phyloP scores from a whole-genome alignment of 2,113 vertebrate species.

The Haemorhous mexicanus region DNA sequence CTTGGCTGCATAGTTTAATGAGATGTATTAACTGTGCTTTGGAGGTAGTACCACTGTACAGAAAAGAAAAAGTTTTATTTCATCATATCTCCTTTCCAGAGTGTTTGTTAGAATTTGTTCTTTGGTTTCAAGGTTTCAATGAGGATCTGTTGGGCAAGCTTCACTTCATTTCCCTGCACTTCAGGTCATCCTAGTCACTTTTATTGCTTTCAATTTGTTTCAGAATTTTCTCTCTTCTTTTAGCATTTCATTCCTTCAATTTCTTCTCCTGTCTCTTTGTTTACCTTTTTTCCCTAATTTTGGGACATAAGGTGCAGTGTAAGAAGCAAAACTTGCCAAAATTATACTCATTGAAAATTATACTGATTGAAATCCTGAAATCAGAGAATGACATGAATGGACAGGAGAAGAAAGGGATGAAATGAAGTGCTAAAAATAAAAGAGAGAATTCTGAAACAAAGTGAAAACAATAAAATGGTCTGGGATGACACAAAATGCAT shows the following conservation, averaged over 20 bases:
- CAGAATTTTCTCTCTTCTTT: neutral
- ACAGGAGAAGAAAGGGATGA: neutral
- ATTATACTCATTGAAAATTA: neutral
- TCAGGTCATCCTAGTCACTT: neutral
- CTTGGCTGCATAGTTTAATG: neutral
- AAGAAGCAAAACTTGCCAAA: neutral
- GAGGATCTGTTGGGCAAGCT: neutral
- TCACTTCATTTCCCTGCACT: neutral
- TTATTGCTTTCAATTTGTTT: neutral
- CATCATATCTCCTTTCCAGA: neutral
- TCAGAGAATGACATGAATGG: neutral
- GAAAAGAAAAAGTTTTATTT: neutral
- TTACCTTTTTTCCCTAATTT: neutral
- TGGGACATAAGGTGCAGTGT: neutral
- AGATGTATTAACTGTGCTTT: neutral
- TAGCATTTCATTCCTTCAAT: neutral
- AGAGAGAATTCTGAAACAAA: neutral
- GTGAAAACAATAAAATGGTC: neutral
- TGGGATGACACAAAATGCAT: accelerated
- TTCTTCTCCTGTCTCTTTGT: neutral
- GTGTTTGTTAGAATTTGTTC: neutral
- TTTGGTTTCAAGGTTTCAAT: neutral
- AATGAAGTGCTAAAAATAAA: neutral
- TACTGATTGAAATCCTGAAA: neutral
- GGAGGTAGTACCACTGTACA: neutral